Percentiles rank a stretch among this genome's conserved stretches.
Conservation (phyloP, 2,797 vertebrate species). For the Acropternis orthonyx region DNA sequence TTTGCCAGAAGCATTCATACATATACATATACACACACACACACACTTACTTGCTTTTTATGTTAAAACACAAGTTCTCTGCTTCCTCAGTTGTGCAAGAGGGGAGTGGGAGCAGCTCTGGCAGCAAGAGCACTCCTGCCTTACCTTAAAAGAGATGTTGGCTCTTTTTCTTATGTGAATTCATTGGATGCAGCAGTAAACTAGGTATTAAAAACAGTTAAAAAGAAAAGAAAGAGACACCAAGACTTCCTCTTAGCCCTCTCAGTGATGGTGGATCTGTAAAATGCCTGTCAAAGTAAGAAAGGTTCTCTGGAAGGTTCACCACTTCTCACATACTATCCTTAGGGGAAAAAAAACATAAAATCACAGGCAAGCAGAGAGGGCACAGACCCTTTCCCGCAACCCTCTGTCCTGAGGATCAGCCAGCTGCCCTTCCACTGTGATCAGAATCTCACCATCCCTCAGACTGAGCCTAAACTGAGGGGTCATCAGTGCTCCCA, state of each 20-base stretch:
- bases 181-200: constrained; percentile 65
- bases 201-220: constrained; percentile 43
- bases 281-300: not conserved
- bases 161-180: constrained; percentile 28
- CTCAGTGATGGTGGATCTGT: not conserved
- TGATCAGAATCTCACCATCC: not conserved
- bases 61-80: not conserved
- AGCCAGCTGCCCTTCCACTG: not conserved
- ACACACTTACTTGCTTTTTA: not conserved
- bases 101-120: not conserved
- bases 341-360: not conserved
- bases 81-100: not conserved
- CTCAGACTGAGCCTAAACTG: not conserved
- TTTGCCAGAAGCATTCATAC: not conserved
- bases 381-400: not conserved
- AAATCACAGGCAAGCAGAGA: not conserved
- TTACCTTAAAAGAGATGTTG: constrained; percentile 40
- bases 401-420: not conserved
- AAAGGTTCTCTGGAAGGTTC: not conserved
- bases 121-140: constrained; percentile 22
- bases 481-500: not conserved
- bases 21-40: not conserved
- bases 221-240: not conserved
- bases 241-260: constrained; percentile 18
- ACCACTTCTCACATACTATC: not conserved